phyloP scores from a whole-genome alignment of 2,888 invertebrate genomes.

The Drosophila subsilvestris region DNA sequence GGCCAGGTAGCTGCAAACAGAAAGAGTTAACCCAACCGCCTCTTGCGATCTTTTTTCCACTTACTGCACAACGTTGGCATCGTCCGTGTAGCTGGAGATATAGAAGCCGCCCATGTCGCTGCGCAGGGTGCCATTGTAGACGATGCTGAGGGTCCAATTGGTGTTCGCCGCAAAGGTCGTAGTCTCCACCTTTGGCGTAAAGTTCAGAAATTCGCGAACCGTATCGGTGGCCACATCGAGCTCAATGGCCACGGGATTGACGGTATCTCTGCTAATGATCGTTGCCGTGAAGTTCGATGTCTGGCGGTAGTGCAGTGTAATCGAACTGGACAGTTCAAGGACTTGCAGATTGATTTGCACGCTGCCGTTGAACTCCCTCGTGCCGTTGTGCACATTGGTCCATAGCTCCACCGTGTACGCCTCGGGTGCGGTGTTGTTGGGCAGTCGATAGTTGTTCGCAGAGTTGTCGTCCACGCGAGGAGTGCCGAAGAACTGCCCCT shows the following conservation, averaged over 20 bases:
- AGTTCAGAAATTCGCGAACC: constrained; percentile 69
- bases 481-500: constrained; percentile 42
- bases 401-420: constrained; percentile 84
- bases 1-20: constrained; percentile 83
- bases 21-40: too few relatives aligned
- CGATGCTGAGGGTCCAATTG: constrained; percentile 85
- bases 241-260: not conserved
- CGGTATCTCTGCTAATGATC: constrained; percentile 49
- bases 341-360: constrained; percentile 71
- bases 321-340: constrained; percentile 47
- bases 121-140: constrained; percentile 86
- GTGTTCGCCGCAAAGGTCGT: constrained; percentile 62
- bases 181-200: constrained; percentile 37
- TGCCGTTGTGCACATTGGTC: constrained; percentile 73
- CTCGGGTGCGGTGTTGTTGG: constrained; percentile 85
- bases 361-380: constrained; percentile 62
- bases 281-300: constrained; percentile 49
- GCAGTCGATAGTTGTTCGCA: constrained; percentile 84
- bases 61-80: constrained; percentile 63
- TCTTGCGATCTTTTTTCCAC: constrained; percentile 17
- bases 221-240: constrained; percentile 36
- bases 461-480: constrained; percentile 50
- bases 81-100: constrained; percentile 85
- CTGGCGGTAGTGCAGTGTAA: constrained; percentile 73
- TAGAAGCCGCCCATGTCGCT: constrained; percentile 88